Evolutionary conservation across 2,113 vertebrate species (phyloP).

Genomic region (Danionella cerebrum): DNA sequence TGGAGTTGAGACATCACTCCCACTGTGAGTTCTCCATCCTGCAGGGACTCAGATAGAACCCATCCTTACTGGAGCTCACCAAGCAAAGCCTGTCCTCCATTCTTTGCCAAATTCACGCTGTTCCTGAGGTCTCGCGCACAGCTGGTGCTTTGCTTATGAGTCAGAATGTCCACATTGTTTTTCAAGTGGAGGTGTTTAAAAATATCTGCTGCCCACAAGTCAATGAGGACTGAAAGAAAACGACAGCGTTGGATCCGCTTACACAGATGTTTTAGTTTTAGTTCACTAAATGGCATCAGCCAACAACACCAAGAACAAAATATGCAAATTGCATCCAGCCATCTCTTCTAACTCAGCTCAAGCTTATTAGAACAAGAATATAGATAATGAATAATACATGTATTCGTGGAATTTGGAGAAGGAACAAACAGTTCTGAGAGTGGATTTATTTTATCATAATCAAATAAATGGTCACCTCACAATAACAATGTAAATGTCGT

Average conservation of each 20-base stretch:
- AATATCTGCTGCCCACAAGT: conserved; percentile 11
- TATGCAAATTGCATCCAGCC: conserved; percentile 6
- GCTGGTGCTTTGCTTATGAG: conserved; percentile 52
- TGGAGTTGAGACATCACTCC: conserved; percentile 40
- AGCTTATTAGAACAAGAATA: conserved; percentile 3
- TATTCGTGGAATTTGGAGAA: not conserved
- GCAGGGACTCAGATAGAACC: conserved; percentile 37
- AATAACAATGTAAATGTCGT: too few species aligned
- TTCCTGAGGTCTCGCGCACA: conserved; percentile 50
- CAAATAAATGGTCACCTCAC: too few species aligned
- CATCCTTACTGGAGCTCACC: conserved; percentile 30
- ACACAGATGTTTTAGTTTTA: too few species aligned
- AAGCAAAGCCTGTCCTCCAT: conserved; percentile 45
- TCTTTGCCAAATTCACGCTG: conserved; percentile 54
- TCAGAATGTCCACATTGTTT: conserved; percentile 34
- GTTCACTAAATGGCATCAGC: not conserved
- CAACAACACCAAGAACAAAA: not conserved
- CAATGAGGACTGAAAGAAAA: too few species aligned
- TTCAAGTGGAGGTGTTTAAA: conserved; percentile 15
- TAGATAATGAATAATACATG: conserved; percentile 11
- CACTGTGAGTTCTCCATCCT: conserved; percentile 38
- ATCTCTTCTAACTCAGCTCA: not conserved
- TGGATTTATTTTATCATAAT: not conserved
- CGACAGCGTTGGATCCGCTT: too few species aligned
- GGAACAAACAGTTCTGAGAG: not conserved